Conservation (phyloP, 2,888 invertebrate species). For the Ectemnius lituratus region DNA sequence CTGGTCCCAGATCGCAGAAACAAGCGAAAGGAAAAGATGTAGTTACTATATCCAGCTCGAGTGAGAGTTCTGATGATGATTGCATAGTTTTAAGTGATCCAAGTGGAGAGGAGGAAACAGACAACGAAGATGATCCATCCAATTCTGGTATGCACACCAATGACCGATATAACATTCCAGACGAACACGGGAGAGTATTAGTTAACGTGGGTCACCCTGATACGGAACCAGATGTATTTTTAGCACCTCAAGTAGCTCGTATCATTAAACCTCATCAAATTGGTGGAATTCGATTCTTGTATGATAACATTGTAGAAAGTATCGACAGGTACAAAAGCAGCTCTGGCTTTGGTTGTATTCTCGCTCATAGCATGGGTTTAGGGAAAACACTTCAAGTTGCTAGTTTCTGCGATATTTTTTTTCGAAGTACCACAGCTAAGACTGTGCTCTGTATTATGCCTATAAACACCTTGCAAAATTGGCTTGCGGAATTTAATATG, state of each 20-base stretch:
- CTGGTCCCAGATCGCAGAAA: conserved; percentile 64
- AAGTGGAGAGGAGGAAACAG: conserved; percentile 88
- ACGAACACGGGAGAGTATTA: conserved; percentile 93
- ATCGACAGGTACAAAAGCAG: conserved; percentile 89
- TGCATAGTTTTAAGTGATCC: conserved; percentile 93
- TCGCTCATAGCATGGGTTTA: conserved; percentile 99
- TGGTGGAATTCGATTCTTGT: conserved; percentile 96
- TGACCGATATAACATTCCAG: conserved; percentile 93
- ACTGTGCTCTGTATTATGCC: conserved; percentile 98
- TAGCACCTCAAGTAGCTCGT: conserved; percentile 93
- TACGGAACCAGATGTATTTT: conserved; percentile 92
- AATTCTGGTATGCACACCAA: conserved; percentile 97
- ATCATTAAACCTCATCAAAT: conserved; percentile 98
- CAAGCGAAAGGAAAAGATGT: conserved; percentile 79
- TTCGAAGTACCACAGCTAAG: conserved; percentile 92
- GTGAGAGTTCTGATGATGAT: conserved; percentile 88
- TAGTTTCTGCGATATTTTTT: conserved; percentile 96
- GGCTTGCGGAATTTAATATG: conserved; percentile 98
- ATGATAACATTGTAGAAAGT: conserved; percentile 98
- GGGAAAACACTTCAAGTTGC: conserved; percentile 99
- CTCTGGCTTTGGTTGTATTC: conserved; percentile 96
- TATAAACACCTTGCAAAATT: conserved; percentile 98
- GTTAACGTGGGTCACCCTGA: conserved; percentile 96
- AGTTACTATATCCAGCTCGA: conserved; percentile 87
- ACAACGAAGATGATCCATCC: conserved; percentile 90